Conservation (phyloP, 2,797 vertebrate species). For the Odontamblyopus rebecca region DNA sequence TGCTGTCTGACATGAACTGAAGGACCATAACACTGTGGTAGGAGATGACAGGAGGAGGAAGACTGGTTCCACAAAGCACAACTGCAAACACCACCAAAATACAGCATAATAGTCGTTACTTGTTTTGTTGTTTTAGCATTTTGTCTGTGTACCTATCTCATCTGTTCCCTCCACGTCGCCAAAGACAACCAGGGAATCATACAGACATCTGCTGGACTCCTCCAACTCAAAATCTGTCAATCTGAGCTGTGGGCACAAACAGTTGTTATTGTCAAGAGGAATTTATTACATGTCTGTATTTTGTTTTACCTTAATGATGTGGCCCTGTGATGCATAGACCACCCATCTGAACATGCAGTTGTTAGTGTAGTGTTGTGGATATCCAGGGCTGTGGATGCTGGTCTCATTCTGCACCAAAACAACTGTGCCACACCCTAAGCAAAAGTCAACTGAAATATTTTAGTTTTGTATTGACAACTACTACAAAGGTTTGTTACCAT, state of each 20-base stretch:
- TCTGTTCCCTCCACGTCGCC: slow-evolving; percentile 72
- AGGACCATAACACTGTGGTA: slow-evolving; percentile 76
- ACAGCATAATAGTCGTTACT: not conserved
- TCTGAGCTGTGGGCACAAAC: slow-evolving; percentile 71
- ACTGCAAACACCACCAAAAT: slow-evolving; percentile 55
- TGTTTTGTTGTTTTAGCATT: not conserved
- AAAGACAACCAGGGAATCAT: slow-evolving; percentile 76
- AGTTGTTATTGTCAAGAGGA: not conserved
- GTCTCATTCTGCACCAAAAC: slow-evolving; percentile 77
- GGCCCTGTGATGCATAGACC: slow-evolving; percentile 74
- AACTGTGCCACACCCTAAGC: slow-evolving; percentile 75
- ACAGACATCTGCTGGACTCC: slow-evolving; percentile 78
- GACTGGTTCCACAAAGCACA: slow-evolving; percentile 72
- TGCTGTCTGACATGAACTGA: slow-evolving; percentile 77
- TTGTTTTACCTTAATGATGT: slow-evolving; percentile 79
- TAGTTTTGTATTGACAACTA: too few relatives aligned
- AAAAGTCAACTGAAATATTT: not conserved
- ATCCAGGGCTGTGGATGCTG: slow-evolving; percentile 74
- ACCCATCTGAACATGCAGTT: slow-evolving; percentile 78
- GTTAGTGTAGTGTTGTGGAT: slow-evolving; percentile 78
- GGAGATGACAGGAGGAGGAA: slow-evolving; percentile 78
- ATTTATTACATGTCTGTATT: not conserved
- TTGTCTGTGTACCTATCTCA: slow-evolving; percentile 72
- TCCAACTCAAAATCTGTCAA: slow-evolving; percentile 84
- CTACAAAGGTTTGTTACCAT: too few relatives aligned